Evolutionary conservation across 2,888 invertebrate genomes (phyloP).

Genomic region (Conistra vaccinii): DNA sequence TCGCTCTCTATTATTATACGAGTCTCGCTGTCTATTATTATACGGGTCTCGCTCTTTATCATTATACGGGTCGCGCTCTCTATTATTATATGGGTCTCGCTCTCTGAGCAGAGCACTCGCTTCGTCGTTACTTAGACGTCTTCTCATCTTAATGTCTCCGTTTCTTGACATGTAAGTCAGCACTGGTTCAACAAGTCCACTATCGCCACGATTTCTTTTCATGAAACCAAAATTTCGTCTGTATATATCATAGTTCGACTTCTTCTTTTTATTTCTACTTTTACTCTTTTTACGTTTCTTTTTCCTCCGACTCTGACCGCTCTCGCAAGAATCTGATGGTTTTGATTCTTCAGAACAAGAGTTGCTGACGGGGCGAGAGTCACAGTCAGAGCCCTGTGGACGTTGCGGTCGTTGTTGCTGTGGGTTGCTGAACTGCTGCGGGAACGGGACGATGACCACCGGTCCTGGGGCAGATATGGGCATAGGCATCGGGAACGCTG

Average conservation of each 20-base stretch:
- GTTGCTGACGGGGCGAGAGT: not conserved
- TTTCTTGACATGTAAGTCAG: conserved; percentile 67
- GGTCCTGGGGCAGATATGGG: conserved; percentile 59
- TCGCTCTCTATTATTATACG: too few relatives aligned
- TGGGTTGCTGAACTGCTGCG: conserved; percentile 10
- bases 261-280: conserved; percentile 14
- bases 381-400: conserved; percentile 14
- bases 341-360: conserved; percentile 36
- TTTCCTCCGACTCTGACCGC: not conserved
- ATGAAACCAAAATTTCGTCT: conserved; percentile 45
- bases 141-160: conserved; percentile 76
- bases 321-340: conserved; percentile 23
- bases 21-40: not conserved
- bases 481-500: conserved; percentile 62
- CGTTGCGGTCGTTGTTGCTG: not conserved
- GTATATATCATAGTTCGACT: conserved; percentile 43
- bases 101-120: conserved; percentile 69
- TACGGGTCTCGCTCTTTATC: too few relatives aligned
- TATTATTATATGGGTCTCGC: conserved; percentile 18
- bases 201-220: conserved; percentile 45
- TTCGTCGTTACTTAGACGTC: conserved; percentile 75
- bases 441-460: conserved; percentile 62
- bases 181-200: conserved; percentile 65
- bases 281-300: conserved; percentile 36
- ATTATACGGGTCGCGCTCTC: conserved; percentile 40